Percentiles rank a stretch among this genome's conserved stretches.
Evolutionary conservation across 2,797 vertebrate genomes (phyloP).

Genomic region (Xiphorhynchus erythropygius): DNA sequence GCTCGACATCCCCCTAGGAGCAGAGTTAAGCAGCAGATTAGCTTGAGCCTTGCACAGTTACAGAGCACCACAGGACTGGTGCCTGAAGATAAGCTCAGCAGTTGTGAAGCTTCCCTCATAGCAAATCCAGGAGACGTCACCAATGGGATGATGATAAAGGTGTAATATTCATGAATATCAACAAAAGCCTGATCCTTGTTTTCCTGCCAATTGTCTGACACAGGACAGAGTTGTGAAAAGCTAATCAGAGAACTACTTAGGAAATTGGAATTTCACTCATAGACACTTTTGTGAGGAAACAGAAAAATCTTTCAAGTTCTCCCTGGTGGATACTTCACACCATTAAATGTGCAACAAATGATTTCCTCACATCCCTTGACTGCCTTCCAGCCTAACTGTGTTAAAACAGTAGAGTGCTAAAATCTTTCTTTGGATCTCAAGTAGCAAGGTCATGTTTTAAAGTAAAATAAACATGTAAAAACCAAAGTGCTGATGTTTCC

Average conservation of each 20-base stretch:
- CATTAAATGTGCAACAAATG: constrained; percentile 1
- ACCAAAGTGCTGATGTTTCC: background rate
- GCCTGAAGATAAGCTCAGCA: background rate
- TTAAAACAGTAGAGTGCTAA: constrained; percentile 30
- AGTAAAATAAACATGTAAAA: background rate
- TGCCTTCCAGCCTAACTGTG: constrained; percentile 9
- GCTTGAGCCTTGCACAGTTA: background rate
- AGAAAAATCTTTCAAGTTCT: constrained; percentile 17
- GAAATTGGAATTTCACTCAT: constrained; percentile 29
- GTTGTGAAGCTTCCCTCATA: background rate
- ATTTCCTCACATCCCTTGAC: constrained; percentile 18
- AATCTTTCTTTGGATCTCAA: constrained; percentile 18
- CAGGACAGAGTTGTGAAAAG: background rate
- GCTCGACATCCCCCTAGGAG: background rate
- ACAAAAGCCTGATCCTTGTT: background rate
- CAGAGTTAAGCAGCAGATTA: constrained; percentile 27
- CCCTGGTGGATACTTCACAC: constrained; percentile 6
- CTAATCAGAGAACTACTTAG: background rate
- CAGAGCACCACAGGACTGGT: background rate
- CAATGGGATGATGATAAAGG: background rate
- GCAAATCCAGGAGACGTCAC: background rate
- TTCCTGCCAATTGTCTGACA: constrained; percentile 5
- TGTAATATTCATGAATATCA: background rate
- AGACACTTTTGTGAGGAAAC: background rate
- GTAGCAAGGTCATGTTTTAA: background rate